These are phyloP conservation scores for Notodonta dromedarius DNA, from an alignment of 2,888 invertebrate species.

Conservation along the genomic window DNA sequence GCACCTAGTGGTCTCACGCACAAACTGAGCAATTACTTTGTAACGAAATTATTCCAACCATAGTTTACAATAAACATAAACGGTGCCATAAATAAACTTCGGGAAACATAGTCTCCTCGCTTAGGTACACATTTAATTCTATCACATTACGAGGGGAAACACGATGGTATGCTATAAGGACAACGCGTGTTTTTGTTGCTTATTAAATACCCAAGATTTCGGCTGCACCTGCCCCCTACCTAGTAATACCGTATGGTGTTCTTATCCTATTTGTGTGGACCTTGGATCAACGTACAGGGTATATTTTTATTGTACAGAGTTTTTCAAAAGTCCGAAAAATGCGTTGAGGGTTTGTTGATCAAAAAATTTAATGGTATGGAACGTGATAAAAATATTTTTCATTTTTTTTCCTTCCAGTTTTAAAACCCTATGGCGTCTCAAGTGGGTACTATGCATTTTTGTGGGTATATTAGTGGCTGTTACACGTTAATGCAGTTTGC, in stretches of 20 bases:
- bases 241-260: slow-evolving; percentile 6
- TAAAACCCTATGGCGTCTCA: too few relatives aligned
- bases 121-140: slow-evolving; percentile 22
- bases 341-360: too few relatives aligned
- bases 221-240: slow-evolving; percentile 18
- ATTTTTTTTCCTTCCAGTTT: too few relatives aligned
- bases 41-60: too few relatives aligned
- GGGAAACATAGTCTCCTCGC: background rate
- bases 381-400: too few relatives aligned
- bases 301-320: background rate
- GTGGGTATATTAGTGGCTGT: too few relatives aligned
- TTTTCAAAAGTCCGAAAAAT: too few relatives aligned
- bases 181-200: slow-evolving; percentile 23
- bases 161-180: slow-evolving; percentile 6
- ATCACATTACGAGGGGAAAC: slow-evolving; percentile 10
- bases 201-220: slow-evolving; percentile 23
- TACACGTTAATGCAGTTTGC: too few relatives aligned
- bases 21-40: too few relatives aligned
- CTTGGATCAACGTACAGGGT: background rate
- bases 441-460: too few relatives aligned
- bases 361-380: too few relatives aligned
- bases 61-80: background rate
- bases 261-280: background rate
- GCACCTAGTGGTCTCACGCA: too few relatives aligned
- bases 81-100: background rate